phyloP scores from a whole-genome alignment of 1,140 invertebrate species.

The Drosophila erecta region DNA sequence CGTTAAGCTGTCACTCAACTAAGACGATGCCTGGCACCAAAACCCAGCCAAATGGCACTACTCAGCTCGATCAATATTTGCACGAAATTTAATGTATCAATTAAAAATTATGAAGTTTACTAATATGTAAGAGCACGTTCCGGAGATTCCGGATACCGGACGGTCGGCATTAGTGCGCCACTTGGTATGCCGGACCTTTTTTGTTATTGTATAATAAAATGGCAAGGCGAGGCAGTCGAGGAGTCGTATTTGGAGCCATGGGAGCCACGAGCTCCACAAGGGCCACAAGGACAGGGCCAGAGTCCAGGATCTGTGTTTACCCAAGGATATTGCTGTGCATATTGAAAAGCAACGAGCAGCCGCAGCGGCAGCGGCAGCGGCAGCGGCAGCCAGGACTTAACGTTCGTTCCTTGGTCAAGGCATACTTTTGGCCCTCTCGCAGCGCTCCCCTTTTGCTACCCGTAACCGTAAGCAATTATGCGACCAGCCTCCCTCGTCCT shows the following conservation, averaged over 20 bases:
- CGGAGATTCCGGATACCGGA: constrained; percentile 29
- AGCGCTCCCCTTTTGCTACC: background rate
- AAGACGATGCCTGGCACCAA: constrained; percentile 15
- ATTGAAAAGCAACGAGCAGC: constrained; percentile 74
- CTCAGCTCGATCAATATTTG: constrained; percentile 70
- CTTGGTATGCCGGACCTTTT: constrained; percentile 69
- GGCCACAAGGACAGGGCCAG: constrained; percentile 22
- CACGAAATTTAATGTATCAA: constrained; percentile 84
- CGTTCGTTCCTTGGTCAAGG: constrained; percentile 69
- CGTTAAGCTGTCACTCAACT: constrained; percentile 79
- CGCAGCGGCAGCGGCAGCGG: too few relatives aligned
- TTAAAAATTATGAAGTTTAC: constrained; percentile 85
- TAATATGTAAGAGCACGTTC: constrained; percentile 84
- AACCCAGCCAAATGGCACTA: constrained; percentile 10
- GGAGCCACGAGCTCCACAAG: constrained; percentile 3
- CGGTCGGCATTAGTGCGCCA: constrained; percentile 64
- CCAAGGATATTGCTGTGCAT: constrained; percentile 82
- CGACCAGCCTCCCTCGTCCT: constrained; percentile 23
- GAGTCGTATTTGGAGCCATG: too few relatives aligned
- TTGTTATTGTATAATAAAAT: constrained; percentile 82
- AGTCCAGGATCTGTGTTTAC: constrained; percentile 69
- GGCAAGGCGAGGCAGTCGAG: constrained; percentile 27
- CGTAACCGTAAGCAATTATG: constrained; percentile 69
- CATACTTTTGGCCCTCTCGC: constrained; percentile 59
- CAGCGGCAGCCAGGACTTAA: constrained; percentile 53